Percentiles rank a stretch among this genome's conserved stretches.
Conservation (phyloP, 2,113 vertebrate species). For the Zapornia atra region DNA sequence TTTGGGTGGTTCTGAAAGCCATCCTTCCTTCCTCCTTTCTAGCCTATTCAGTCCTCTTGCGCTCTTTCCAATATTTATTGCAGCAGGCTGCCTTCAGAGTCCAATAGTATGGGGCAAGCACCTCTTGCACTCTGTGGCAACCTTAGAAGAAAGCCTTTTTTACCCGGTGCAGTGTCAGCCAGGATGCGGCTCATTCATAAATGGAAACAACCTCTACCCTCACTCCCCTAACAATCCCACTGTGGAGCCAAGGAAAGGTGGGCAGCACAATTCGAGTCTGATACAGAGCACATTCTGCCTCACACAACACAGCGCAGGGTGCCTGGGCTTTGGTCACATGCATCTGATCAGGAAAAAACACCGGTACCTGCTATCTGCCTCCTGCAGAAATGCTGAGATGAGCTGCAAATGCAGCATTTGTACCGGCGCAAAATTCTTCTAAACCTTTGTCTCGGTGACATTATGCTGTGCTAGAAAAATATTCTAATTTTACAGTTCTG, state of each 20-base stretch:
- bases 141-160: neutral
- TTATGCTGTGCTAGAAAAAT: neutral
- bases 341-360: neutral
- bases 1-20: neutral
- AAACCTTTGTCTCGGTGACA: neutral
- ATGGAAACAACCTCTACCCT: neutral
- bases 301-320: neutral
- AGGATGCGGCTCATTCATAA: neutral
- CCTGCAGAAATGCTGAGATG: neutral
- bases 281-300: accelerated
- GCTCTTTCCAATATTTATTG: neutral
- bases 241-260: neutral
- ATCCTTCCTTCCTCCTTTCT: neutral
- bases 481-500: neutral
- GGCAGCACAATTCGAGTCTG: accelerated
- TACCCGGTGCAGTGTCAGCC: accelerated
- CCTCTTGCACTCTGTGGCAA: neutral
- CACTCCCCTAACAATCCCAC: neutral
- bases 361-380: neutral
- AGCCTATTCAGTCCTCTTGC: neutral
- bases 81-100: neutral
- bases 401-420: neutral
- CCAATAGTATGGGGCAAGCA: neutral
- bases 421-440: neutral
- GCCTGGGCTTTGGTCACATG: neutral